Conservation (phyloP, 2,113 vertebrate species). For the Microtus montanus region DNA sequence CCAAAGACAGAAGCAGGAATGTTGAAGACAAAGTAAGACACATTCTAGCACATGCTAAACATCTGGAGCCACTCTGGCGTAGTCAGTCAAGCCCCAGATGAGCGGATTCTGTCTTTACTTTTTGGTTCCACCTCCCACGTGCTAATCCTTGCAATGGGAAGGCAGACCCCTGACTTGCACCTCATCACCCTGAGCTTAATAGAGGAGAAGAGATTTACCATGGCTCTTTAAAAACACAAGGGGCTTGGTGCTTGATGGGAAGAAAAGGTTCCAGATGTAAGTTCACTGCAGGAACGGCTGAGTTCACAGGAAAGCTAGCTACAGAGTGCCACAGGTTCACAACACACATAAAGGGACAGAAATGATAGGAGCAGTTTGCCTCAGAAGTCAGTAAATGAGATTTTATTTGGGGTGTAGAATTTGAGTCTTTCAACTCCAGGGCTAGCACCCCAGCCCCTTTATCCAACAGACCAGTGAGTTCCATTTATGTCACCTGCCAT, state of each 20-base stretch:
- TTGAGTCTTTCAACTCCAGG: not conserved
- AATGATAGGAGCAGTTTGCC: not conserved
- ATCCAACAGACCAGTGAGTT: not conserved
- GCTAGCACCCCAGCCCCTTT: not conserved
- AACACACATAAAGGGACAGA: not conserved
- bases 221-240: constrained; percentile 46
- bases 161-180: constrained; percentile 55
- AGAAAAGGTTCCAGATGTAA: constrained; percentile 67
- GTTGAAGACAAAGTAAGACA: constrained; percentile 10
- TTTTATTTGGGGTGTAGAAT: not conserved
- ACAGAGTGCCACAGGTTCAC: not conserved
- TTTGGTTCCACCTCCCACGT: constrained; percentile 3
- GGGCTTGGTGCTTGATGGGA: constrained; percentile 17
- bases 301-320: constrained; percentile 21
- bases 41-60: constrained; percentile 36
- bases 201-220: constrained; percentile 53
- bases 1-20: constrained; percentile 20
- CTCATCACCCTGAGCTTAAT: constrained; percentile 53
- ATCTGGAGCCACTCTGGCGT: constrained; percentile 50
- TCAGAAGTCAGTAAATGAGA: not conserved
- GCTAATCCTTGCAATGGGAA: constrained; percentile 69
- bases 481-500: not conserved
- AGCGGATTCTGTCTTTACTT: not conserved
- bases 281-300: not conserved
- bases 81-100: constrained; percentile 1